phyloP scores from a whole-genome alignment of 2,113 vertebrate genomes.

The Andinoacara biseriatus region DNA sequence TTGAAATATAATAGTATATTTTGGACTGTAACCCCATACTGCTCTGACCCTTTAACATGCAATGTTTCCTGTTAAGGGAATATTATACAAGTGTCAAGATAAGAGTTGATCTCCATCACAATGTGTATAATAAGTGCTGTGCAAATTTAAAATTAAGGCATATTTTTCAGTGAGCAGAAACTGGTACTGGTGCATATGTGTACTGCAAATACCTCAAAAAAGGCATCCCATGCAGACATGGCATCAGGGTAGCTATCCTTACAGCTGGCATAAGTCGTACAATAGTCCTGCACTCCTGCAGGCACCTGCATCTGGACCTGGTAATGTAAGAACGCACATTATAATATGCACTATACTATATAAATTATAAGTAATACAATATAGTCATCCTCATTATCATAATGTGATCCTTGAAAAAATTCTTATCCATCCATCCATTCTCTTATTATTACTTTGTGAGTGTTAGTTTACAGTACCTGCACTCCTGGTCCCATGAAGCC shows the following conservation, averaged over 20 bases:
- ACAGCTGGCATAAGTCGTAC: slow-evolving; percentile 68
- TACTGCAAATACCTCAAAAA: slow-evolving; percentile 64
- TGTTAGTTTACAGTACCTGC: slow-evolving; percentile 35
- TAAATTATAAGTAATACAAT: background rate
- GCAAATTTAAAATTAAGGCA: fast-evolving
- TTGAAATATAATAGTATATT: background rate
- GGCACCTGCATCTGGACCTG: slow-evolving; percentile 68
- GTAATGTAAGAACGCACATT: background rate
- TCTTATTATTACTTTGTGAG: background rate
- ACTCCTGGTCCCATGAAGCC: slow-evolving; percentile 57
- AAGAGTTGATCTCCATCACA: too few relatives aligned
- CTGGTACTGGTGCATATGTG: background rate
- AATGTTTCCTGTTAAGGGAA: background rate
- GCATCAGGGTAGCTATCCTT: slow-evolving; percentile 48
- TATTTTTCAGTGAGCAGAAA: fast-evolving
- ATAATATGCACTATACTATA: background rate
- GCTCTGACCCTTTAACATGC: background rate
- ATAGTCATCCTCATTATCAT: background rate
- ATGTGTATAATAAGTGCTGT: background rate
- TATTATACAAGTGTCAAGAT: background rate
- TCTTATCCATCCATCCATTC: background rate
- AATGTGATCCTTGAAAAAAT: background rate
- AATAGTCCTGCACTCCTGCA: slow-evolving; percentile 54
- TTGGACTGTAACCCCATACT: fast-evolving
- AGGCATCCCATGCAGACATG: slow-evolving; percentile 74